phyloP scores from a whole-genome alignment of 2,797 vertebrate species.

The Eptatretus atami region DNA sequence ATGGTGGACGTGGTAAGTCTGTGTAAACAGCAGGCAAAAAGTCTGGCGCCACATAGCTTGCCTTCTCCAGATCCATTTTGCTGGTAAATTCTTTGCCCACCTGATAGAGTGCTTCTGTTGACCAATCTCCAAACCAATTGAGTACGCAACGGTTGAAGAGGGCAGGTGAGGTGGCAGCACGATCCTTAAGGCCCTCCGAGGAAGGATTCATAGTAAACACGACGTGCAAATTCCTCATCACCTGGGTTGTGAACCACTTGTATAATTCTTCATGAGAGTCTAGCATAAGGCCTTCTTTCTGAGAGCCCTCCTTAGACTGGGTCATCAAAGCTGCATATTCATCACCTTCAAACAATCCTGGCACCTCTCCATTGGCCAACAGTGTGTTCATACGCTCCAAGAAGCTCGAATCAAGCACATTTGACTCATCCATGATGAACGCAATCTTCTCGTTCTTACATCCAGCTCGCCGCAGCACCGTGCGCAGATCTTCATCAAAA shows the following conservation, averaged over 20 bases:
- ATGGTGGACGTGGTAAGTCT: constrained; percentile 59
- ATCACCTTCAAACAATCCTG: constrained; percentile 86
- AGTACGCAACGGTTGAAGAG: constrained; percentile 96
- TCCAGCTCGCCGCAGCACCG: constrained; percentile 63
- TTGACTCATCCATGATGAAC: constrained; percentile 98
- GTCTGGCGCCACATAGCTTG: constrained; percentile 76
- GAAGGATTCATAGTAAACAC: constrained; percentile 99
- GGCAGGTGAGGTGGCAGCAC: constrained; percentile 79
- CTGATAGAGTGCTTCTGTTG: constrained; percentile 82
- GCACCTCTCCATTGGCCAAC: constrained; percentile 91
- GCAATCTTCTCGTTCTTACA: constrained; percentile 98
- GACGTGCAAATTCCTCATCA: constrained; percentile 90
- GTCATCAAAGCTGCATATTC: constrained; percentile 96
- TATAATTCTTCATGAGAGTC: constrained; percentile 94
- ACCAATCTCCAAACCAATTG: constrained; percentile 99
- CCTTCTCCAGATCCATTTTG: constrained; percentile 98
- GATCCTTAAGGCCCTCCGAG: constrained; percentile 84
- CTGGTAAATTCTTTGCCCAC: constrained; percentile 96
- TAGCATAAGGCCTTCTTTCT: constrained; percentile 92
- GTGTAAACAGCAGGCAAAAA: constrained; percentile 91
- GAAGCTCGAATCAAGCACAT: constrained; percentile 85
- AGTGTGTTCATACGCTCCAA: constrained; percentile 96
- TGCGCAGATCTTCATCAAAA: constrained; percentile 83
- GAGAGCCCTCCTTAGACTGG: constrained; percentile 89
- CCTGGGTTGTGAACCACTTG: constrained; percentile 97